A percentile compares a stretch with the other conserved stretches of the same genome.
Evolutionary conservation across 2,797 vertebrate species (phyloP).

Genomic region (Alfaro cultratus): DNA sequence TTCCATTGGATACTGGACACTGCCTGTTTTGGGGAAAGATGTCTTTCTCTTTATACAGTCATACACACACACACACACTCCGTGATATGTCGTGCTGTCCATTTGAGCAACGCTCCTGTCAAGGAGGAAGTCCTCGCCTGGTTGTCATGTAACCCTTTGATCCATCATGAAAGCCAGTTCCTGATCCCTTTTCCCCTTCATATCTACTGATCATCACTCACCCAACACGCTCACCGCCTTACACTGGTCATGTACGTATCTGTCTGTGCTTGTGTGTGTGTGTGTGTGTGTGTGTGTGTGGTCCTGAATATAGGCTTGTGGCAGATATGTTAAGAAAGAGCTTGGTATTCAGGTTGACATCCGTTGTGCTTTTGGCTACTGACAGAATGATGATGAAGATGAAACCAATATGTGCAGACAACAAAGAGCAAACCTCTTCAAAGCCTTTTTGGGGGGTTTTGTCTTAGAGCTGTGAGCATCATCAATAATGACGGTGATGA

Average conservation of each 20-base stretch:
- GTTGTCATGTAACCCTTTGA: slow-evolving; percentile 68
- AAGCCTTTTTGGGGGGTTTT: slow-evolving; percentile 27
- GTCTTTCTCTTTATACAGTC: slow-evolving; percentile 21
- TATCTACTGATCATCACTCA: slow-evolving; percentile 65
- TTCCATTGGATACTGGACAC: slow-evolving; percentile 49
- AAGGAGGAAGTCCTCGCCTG: slow-evolving; percentile 52
- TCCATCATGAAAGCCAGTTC: slow-evolving; percentile 62
- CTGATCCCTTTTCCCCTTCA: slow-evolving; percentile 66
- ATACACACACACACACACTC: slow-evolving; percentile 1
- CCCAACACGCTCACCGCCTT: slow-evolving; percentile 31
- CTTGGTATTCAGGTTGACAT: slow-evolving; percentile 58
- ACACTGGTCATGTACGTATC: slow-evolving; percentile 10
- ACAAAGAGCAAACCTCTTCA: slow-evolving; percentile 52
- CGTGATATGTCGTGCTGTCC: slow-evolving; percentile 44
- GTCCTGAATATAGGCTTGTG: slow-evolving; percentile 29
- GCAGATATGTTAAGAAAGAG: slow-evolving; percentile 35
- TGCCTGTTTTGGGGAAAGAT: slow-evolving; percentile 50
- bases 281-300: not conserved
- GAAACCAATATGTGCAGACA: slow-evolving; percentile 62
- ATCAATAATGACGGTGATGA: slow-evolving; percentile 27
- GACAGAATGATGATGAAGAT: slow-evolving; percentile 42
- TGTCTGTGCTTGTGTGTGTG: not conserved
- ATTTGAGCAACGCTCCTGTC: slow-evolving; percentile 59
- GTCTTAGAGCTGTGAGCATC: slow-evolving; percentile 7
- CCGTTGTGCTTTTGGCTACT: slow-evolving; percentile 37